Percentiles rank a stretch among this genome's conserved stretches.
Conservation (phyloP, 2,113 vertebrate genomes). For the Taxidea taxus region DNA sequence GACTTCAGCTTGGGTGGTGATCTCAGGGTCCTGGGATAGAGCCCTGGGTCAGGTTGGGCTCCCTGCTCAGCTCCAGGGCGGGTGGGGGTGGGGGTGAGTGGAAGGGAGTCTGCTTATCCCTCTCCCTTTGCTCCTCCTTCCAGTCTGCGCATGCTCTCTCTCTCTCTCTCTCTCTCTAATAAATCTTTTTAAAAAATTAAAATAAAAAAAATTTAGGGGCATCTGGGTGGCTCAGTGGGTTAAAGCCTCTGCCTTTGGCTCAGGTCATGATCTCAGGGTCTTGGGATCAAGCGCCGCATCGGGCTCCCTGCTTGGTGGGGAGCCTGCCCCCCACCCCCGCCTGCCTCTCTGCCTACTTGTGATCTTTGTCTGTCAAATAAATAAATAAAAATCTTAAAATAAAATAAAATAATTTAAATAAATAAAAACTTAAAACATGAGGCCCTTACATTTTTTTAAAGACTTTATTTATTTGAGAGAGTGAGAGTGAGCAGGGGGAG, state of each 20-base stretch:
- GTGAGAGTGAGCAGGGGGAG: neutral
- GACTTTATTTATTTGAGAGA: neutral
- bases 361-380: too few relatives aligned
- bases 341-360: too few relatives aligned
- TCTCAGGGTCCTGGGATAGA: neutral
- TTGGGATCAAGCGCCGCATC: too few relatives aligned
- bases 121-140: neutral
- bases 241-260: too few relatives aligned
- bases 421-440: slow-evolving; percentile 4
- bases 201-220: too few relatives aligned
- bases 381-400: neutral
- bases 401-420: neutral
- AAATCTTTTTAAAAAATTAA: neutral
- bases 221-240: too few relatives aligned
- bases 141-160: neutral
- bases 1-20: neutral
- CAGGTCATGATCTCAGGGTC: too few relatives aligned
- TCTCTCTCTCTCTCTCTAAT: neutral
- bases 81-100: too few relatives aligned
- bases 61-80: neutral
- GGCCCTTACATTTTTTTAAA: neutral
- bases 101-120: neutral
- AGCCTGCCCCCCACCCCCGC: too few relatives aligned
- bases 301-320: too few relatives aligned
- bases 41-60: neutral